Evolutionary conservation across 2,113 vertebrate genomes (phyloP), one percentile per base, ranked within the genome.

Genomic region (Onychostoma macrolepis): DNA sequence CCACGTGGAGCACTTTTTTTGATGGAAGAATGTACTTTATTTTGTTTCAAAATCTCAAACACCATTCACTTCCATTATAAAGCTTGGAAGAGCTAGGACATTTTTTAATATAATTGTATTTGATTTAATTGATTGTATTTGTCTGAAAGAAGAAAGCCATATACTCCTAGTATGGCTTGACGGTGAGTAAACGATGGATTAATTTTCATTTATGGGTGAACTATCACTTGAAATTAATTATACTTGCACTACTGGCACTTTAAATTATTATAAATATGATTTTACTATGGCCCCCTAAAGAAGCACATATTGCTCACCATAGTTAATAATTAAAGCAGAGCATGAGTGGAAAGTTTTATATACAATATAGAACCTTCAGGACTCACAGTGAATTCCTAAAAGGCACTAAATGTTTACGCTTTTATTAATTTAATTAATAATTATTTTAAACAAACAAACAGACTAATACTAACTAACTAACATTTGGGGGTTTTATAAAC

Each of bases 401-500:
- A 36, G 36, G 36, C 36, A 36, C 36, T 36, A 36, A 5, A 36
- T 4, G 4, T 36, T 61, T 28, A 67, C 30, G 4, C 3, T 33
- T 9, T 33, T 4, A 30, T 9, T 9, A 69, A 69, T 69, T 69
- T 9, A 69, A 30, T 67, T 7, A 67, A 7, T 67, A 24, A 7
- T n/a, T 3, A 53, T 53, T 19, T 53, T 53, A 61, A n/a, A n/a
- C 1, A n/a, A n/a, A 10, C 13, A 50, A 50, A 48, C 12, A 3
- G 13, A 48, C 45, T 48, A 48, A 48, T 43, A 36, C 45, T 48
- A 48, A 48, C 11, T 45, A 45, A 45, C 50, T 53, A 53, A 71
- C 9, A 0, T 43, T 76, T n/a, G 11, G 15, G 21, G 15, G 28
- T 65, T 41, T 63, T 69, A 50, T 26, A 84, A 86, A 99, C 98